Evolutionary conservation across 2,888 invertebrate genomes (phyloP).

Genomic region (Aromia moschata): DNA sequence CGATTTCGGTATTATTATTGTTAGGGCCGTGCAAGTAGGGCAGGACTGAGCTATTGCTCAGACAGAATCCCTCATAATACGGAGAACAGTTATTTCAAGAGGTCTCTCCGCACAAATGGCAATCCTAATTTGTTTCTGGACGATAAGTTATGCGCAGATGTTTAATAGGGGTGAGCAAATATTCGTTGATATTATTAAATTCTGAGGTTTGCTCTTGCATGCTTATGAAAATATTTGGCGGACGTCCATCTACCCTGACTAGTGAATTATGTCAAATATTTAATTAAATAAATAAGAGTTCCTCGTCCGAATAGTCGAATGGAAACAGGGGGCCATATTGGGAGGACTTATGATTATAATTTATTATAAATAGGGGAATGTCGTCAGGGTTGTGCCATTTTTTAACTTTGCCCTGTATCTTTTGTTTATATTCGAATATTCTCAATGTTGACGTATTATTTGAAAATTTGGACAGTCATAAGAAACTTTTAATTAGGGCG

Average conservation of each 20-base stretch:
- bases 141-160: conserved; percentile 41
- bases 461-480: no score
- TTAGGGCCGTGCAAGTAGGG: conserved; percentile 39
- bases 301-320: neutral
- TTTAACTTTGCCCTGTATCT: no score
- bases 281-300: conserved; percentile 8
- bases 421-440: no score
- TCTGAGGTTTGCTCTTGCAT: conserved; percentile 35
- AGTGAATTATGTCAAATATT: conserved; percentile 11
- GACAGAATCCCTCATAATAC: conserved; percentile 43
- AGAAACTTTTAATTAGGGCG: no score
- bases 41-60: conserved; percentile 36
- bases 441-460: no score
- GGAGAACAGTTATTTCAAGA: conserved; percentile 38
- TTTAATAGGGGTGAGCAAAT: conserved; percentile 37
- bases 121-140: conserved; percentile 36
- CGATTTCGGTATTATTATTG: conserved; percentile 41
- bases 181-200: conserved; percentile 38
- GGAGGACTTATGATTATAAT: no score
- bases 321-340: neutral
- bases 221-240: conserved; percentile 39
- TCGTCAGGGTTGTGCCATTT: no score
- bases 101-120: conserved; percentile 35
- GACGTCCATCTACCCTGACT: conserved; percentile 18
- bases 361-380: no score